Evolutionary conservation across 2,797 vertebrate genomes (phyloP).

Genomic region (Delichon dasypus): DNA sequence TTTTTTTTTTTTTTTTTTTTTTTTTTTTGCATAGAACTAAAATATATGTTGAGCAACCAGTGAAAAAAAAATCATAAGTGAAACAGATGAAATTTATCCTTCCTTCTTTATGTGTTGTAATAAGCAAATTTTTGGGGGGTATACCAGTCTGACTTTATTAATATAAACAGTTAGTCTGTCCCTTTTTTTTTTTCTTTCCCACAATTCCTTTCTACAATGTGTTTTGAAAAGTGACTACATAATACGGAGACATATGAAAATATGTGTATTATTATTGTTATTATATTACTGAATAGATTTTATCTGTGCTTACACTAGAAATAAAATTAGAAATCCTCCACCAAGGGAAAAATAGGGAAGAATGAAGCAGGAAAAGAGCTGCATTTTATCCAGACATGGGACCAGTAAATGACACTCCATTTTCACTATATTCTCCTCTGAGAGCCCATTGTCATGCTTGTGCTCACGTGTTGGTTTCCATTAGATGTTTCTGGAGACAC

Average conservation of each 20-base stretch:
- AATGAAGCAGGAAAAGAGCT: background rate
- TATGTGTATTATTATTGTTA: background rate
- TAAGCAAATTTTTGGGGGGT: accelerated
- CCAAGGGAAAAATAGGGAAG: slow-evolving; percentile 2
- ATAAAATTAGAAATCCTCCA: slow-evolving; percentile 15
- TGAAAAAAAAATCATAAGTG: background rate
- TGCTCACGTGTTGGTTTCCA: background rate
- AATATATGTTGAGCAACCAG: too few relatives aligned
- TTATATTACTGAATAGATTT: background rate
- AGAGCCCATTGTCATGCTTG: background rate
- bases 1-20: too few relatives aligned
- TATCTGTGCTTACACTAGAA: background rate
- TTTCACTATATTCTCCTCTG: background rate
- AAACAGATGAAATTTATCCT: background rate
- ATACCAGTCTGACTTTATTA: background rate
- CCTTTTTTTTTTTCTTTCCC: background rate
- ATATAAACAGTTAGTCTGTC: background rate
- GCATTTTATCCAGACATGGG: background rate
- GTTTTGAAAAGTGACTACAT: background rate
- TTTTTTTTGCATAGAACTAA: too few relatives aligned
- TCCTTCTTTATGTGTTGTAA: background rate
- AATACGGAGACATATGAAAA: background rate
- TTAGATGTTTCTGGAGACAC: background rate
- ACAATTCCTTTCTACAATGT: background rate
- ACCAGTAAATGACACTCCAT: background rate